These are phyloP conservation scores for Sylvietta virens DNA, from an alignment of 2,113 vertebrate species.

Conservation along the genomic window DNA sequence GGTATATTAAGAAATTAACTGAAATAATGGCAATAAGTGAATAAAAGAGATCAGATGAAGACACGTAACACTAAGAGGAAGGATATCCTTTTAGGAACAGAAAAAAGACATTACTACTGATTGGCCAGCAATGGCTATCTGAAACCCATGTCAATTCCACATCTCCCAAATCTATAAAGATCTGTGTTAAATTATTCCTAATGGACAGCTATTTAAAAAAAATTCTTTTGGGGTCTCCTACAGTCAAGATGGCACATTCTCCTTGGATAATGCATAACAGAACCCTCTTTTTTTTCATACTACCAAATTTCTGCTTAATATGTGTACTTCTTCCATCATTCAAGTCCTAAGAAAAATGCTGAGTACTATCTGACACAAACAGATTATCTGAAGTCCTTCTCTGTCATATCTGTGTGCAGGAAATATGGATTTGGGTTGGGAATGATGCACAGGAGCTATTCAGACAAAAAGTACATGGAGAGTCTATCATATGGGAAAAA, in stretches of 20 bases:
- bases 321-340: not conserved
- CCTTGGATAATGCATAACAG: not conserved
- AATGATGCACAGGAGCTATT: not conserved
- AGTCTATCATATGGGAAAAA: not conserved
- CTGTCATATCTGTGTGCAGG: not conserved
- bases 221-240: not conserved
- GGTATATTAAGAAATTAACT: not conserved
- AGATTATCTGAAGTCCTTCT: not conserved
- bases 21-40: not conserved
- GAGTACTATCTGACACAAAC: not conserved
- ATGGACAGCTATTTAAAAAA: not conserved
- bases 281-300: not conserved
- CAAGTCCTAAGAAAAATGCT: not conserved
- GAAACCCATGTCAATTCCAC: not conserved
- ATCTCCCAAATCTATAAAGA: not conserved
- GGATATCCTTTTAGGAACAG: not conserved
- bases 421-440: not conserved
- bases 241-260: not conserved
- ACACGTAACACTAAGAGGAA: not conserved
- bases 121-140: not conserved
- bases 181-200: not conserved
- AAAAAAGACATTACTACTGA: not conserved
- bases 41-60: not conserved
- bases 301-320: not conserved
- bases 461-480: not conserved